A percentile compares a stretch with the other conserved stretches of the same genome.
phyloP scores from a whole-genome alignment of 2,797 vertebrate species.

The Falco cherrug region DNA sequence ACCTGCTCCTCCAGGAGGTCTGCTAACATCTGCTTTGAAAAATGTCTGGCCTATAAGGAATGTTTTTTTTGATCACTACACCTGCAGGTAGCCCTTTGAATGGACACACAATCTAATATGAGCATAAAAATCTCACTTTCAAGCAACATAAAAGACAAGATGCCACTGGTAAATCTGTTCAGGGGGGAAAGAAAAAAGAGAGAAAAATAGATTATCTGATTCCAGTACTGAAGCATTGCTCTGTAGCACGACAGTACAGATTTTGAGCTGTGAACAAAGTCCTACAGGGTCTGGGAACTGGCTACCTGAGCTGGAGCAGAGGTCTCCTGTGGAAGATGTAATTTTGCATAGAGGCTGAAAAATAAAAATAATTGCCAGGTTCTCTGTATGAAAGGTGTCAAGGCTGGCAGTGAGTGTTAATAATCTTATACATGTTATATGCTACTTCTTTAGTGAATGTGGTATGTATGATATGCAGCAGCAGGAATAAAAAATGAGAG shows the following conservation, averaged over 20 bases:
- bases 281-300: background rate
- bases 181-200: fast-evolving
- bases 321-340: background rate
- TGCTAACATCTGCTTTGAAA: background rate
- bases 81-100: background rate
- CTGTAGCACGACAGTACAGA: background rate
- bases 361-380: background rate
- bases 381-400: background rate
- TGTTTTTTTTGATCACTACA: background rate
- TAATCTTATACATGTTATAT: background rate
- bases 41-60: background rate
- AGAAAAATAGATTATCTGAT: background rate
- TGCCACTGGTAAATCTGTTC: background rate
- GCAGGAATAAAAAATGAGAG: background rate
- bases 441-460: background rate
- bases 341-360: background rate
- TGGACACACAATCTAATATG: background rate
- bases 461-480: background rate
- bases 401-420: background rate
- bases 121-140: background rate
- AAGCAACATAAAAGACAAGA: background rate
- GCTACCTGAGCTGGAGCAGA: background rate
- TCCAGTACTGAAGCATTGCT: background rate
- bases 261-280: background rate
- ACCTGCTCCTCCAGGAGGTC: background rate